These are phyloP conservation scores for Cerastis leucographa DNA, from an alignment of 2,888 invertebrate species.

Conservation along the genomic window DNA sequence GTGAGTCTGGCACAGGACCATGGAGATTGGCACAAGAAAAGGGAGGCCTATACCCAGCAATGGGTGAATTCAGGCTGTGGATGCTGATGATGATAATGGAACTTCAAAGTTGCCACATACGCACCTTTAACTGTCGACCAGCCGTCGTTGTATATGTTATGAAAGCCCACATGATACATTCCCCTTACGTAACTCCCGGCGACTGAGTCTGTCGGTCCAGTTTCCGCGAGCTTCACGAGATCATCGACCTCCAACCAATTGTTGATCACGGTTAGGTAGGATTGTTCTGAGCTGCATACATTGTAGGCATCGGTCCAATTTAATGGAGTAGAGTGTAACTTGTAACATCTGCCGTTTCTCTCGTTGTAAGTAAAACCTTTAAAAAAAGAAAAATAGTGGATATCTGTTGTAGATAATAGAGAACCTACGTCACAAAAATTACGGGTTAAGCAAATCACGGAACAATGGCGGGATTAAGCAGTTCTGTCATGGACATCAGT, in stretches of 20 bases:
- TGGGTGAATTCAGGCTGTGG: too few relatives aligned
- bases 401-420: not conserved
- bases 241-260: slow-evolving; percentile 21
- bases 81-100: not conserved
- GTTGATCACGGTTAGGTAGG: slow-evolving; percentile 25
- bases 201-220: not conserved
- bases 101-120: not conserved
- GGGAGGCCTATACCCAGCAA: too few relatives aligned
- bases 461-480: not conserved
- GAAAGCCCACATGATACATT: slow-evolving; percentile 37
- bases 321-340: slow-evolving; percentile 24
- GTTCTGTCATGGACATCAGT: not conserved
- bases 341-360: slow-evolving; percentile 23
- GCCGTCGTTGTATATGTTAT: slow-evolving; percentile 27
- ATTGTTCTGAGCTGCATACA: slow-evolving; percentile 36
- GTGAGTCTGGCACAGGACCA: too few relatives aligned
- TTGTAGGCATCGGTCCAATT: slow-evolving; percentile 47
- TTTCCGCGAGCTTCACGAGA: slow-evolving; percentile 6
- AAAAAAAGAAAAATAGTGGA: not conserved
- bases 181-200: slow-evolving; percentile 31
- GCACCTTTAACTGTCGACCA: slow-evolving; percentile 35
- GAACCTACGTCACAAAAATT: not conserved
- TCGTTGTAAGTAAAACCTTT: slow-evolving; percentile 14
- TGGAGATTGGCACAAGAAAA: too few relatives aligned
- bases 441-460: not conserved